Conservation (phyloP, 1,140 invertebrate genomes). For the Magallana gigas region DNA sequence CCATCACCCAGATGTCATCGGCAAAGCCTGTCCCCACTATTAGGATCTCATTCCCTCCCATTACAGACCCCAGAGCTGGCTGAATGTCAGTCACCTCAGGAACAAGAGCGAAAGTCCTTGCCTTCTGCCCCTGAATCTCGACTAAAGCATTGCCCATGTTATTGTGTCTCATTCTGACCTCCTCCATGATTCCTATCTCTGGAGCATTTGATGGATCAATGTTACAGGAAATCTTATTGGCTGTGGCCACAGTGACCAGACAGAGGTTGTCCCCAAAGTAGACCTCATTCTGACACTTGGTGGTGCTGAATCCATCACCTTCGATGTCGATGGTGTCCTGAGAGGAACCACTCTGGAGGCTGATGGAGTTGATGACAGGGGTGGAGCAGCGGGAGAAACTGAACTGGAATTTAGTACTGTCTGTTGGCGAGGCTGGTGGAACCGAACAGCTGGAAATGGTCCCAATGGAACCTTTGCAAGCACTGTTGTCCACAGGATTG, state of each 20-base stretch:
- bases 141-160: conserved; percentile 67
- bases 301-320: conserved; percentile 64
- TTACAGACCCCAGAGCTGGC: conserved; percentile 59
- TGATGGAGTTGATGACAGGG: conserved; percentile 60
- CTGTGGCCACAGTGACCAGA: conserved; percentile 24
- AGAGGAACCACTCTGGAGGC: conserved; percentile 56
- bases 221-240: conserved; percentile 42
- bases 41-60: conserved; percentile 59
- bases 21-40: conserved; percentile 63
- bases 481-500: conserved; percentile 38
- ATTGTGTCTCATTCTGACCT: conserved; percentile 60
- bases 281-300: conserved; percentile 65
- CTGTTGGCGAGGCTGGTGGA: not conserved
- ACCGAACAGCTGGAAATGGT: conserved; percentile 52
- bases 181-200: conserved; percentile 56
- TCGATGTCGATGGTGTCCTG: conserved; percentile 57
- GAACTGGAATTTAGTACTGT: conserved; percentile 59
- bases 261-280: conserved; percentile 53
- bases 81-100: conserved; percentile 58
- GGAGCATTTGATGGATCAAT: conserved; percentile 52
- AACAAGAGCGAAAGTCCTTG: conserved; percentile 58
- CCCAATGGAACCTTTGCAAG: conserved; percentile 46
- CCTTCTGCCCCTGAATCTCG: conserved; percentile 45
- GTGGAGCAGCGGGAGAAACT: conserved; percentile 63
- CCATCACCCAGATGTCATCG: conserved; percentile 33